Evolutionary conservation across 1,140 invertebrate species (phyloP), one percentile per base, ranked within the genome.

Genomic region (Rhysida immarginata): DNA sequence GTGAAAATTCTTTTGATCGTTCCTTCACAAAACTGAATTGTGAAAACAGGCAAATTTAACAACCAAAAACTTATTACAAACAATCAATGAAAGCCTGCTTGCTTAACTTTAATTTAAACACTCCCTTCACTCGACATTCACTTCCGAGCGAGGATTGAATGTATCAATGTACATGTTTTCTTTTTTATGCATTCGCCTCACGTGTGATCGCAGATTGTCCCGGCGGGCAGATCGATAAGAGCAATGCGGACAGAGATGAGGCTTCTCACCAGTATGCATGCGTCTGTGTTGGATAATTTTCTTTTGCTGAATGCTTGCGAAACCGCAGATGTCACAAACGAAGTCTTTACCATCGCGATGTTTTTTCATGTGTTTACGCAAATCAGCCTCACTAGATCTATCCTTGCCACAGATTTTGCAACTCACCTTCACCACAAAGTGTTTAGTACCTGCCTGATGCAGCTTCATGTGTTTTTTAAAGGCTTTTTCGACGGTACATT

Each of bases 231-330:
- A 76, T 55, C 77, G 66, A 60, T 78, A 79, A 14, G 70, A 67
- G 59, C 77, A 79, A 55, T 76, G 74, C 11, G 75, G 75, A 61
- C 76, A 77, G 1, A 76, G 62, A 59, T 77, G 75, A 8, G 75
- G 75, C 57, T 77, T 77, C 57, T 79, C 77, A 0, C 77, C 77
- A 14, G 77, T 79, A 60, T 79, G 78, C 73, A 79, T 78, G 26
- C 75, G 69, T 50, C 73, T 70, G 58, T 76, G 74, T 59, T 75
- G 74, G 55, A 74, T 75, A 2, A 67, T 64, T 59, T 68, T 68
- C 52, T 68, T 68, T 16, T 66, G 55, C 56, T 68, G 66, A 23
- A 68, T 62, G 16, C 63, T 64, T 43, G 62, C 56, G 54, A 68
- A 68, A 16, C 59, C 58, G 53, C 66, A 68, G 46, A 65, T 59